Evolutionary conservation across 2,888 invertebrate genomes (phyloP).

Genomic region (Tholera decimalis): DNA sequence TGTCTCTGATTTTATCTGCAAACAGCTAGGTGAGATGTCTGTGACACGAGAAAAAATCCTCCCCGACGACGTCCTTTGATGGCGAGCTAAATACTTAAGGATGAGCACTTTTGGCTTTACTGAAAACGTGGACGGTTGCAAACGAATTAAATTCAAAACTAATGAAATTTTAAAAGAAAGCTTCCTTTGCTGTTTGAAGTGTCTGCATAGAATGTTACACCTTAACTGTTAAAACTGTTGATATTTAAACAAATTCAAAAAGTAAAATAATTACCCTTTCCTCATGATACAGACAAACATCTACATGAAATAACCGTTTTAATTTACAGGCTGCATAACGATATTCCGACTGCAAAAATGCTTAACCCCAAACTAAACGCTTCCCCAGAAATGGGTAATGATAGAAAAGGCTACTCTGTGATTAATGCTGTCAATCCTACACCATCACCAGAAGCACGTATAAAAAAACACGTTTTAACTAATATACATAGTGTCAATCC

Average conservation of each 20-base stretch:
- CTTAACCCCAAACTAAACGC: slow-evolving; percentile 67
- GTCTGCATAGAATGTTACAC: slow-evolving; percentile 8
- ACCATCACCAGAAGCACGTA: slow-evolving; percentile 61
- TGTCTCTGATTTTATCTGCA: slow-evolving; percentile 88
- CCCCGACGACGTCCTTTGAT: slow-evolving; percentile 74
- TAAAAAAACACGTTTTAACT: slow-evolving; percentile 23
- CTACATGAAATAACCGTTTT: slow-evolving; percentile 54
- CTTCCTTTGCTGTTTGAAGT: slow-evolving; percentile 6
- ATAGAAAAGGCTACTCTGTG: slow-evolving; percentile 57
- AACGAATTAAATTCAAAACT: slow-evolving; percentile 50
- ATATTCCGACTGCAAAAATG: slow-evolving; percentile 58
- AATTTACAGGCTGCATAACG: slow-evolving; percentile 69
- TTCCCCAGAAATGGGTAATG: slow-evolving; percentile 56
- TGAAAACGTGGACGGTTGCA: slow-evolving; percentile 53
- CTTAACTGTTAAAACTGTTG: slow-evolving; percentile 15
- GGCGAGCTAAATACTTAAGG: slow-evolving; percentile 72
- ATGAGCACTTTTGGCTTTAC: slow-evolving; percentile 70
- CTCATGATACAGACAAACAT: slow-evolving; percentile 8
- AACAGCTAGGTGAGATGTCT: slow-evolving; percentile 75
- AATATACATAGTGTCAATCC: slow-evolving; percentile 36
- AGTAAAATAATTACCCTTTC: not conserved
- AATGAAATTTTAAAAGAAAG: slow-evolving; percentile 46
- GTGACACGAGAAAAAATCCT: slow-evolving; percentile 64
- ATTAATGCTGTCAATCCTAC: slow-evolving; percentile 65
- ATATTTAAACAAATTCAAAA: slow-evolving; percentile 18